Conservation (phyloP, 2,888 invertebrate genomes). For the Micropterix aruncella region DNA sequence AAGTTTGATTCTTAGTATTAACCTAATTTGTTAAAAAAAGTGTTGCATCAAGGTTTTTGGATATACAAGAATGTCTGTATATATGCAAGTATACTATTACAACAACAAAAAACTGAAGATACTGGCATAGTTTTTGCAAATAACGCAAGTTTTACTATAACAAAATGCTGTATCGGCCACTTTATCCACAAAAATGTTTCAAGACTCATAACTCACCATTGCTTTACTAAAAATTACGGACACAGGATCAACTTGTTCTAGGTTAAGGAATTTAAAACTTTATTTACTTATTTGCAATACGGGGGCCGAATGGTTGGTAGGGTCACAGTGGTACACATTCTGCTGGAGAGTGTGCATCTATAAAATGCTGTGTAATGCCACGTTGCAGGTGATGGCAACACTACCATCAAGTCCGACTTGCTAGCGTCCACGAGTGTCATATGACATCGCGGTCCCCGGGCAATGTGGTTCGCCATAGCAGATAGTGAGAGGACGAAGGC, state of each 20-base stretch:
- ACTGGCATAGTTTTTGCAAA: conserved; percentile 1
- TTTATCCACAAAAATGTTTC: conserved; percentile 1
- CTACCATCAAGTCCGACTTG: no score
- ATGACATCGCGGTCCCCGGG: no score
- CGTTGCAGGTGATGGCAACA: no score
- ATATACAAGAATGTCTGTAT: conserved; percentile 2
- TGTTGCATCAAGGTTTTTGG: not conserved
- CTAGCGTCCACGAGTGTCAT: no score
- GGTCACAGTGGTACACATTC: no score
- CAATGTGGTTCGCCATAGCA: no score
- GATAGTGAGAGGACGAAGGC: no score
- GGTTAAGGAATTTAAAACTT: conserved; percentile 1
- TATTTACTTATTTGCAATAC: conserved; percentile 1
- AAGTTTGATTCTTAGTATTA: not conserved
- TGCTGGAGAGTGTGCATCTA: no score
- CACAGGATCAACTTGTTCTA: not conserved
- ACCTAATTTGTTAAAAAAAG: conserved; percentile 1
- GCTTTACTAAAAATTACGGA: not conserved
- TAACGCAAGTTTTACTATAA: conserved; percentile 1
- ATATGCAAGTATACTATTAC: conserved; percentile 3
- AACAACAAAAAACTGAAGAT: not conserved
- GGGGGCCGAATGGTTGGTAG: no score
- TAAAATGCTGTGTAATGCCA: no score
- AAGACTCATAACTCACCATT: conserved; percentile 1
- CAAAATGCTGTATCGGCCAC: conserved; percentile 1